A percentile compares a stretch with the other conserved stretches of the same genome.
Conservation (phyloP, 2,888 invertebrate genomes). For the Schizotus pectinicornis region DNA sequence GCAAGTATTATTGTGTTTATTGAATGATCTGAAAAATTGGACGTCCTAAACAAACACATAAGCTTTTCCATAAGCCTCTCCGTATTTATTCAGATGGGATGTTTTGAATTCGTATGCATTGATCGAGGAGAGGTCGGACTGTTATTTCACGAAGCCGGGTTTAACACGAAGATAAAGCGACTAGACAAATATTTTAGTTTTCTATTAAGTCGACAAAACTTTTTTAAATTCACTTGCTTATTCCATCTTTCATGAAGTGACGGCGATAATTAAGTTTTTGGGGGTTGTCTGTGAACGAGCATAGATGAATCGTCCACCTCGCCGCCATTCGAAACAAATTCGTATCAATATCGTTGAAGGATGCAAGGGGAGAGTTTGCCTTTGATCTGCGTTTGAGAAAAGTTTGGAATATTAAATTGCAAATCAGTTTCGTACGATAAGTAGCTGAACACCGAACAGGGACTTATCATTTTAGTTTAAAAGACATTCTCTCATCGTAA, state of each 20-base stretch:
- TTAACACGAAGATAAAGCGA: slow-evolving; percentile 31
- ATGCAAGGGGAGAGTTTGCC: slow-evolving; percentile 18
- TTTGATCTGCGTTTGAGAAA: slow-evolving; percentile 40
- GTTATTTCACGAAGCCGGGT: slow-evolving; percentile 30
- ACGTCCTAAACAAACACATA: slow-evolving; percentile 51
- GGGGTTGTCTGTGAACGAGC: too few species aligned
- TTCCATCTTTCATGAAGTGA: too few species aligned
- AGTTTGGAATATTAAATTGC: slow-evolving; percentile 50
- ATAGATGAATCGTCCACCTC: too few species aligned
- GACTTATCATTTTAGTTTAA: slow-evolving; percentile 40
- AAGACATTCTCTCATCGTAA: slow-evolving; percentile 44
- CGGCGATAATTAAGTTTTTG: background rate
- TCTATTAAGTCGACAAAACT: slow-evolving; percentile 28
- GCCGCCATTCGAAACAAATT: slow-evolving; percentile 10
- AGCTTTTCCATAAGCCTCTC: slow-evolving; percentile 39
- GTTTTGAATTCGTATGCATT: slow-evolving; percentile 30
- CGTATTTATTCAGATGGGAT: slow-evolving; percentile 43
- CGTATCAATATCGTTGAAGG: slow-evolving; percentile 20
- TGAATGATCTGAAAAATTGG: slow-evolving; percentile 52
- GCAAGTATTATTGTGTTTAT: slow-evolving; percentile 50
- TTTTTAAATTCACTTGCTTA: slow-evolving; percentile 20
- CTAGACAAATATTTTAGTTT: slow-evolving; percentile 35
- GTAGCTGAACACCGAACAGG: slow-evolving; percentile 38
- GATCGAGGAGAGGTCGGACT: slow-evolving; percentile 32
- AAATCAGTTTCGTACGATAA: slow-evolving; percentile 46